Evolutionary conservation across 2,888 invertebrate genomes (phyloP).

Genomic region (Pristionchus japonicus): DNA sequence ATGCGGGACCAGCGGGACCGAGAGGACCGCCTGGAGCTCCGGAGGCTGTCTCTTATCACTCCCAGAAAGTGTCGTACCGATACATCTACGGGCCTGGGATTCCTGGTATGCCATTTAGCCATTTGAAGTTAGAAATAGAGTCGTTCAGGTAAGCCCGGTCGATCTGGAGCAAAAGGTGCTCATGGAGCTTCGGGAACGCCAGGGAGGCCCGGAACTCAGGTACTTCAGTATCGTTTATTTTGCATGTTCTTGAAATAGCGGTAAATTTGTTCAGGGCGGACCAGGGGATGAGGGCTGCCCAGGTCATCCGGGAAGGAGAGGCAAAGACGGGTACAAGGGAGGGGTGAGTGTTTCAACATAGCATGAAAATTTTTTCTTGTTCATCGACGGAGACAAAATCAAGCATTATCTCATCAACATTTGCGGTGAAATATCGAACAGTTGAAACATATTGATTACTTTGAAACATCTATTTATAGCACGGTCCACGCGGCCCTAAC

Average conservation of each 20-base stretch:
- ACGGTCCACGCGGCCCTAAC: neutral
- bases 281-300: slow-evolving; percentile 4
- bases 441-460: too few relatives aligned
- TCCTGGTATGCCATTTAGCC: neutral
- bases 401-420: too few relatives aligned
- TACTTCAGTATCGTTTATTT: too few relatives aligned
- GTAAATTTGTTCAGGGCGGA: neutral
- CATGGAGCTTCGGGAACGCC: neutral
- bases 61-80: neutral
- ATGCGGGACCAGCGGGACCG: neutral
- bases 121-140: too few relatives aligned
- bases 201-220: neutral
- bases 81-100: neutral
- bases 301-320: neutral
- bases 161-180: neutral
- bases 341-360: neutral
- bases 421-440: too few relatives aligned
- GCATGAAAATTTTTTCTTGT: too few relatives aligned
- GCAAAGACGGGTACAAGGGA: neutral
- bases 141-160: neutral
- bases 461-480: neutral
- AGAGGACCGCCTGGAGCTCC: neutral
- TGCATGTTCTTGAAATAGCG: too few relatives aligned
- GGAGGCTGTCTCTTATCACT: neutral
- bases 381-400: too few relatives aligned